Evolutionary conservation across 2,888 invertebrate species (phyloP).

Genomic region (Thymelicus lineola): DNA sequence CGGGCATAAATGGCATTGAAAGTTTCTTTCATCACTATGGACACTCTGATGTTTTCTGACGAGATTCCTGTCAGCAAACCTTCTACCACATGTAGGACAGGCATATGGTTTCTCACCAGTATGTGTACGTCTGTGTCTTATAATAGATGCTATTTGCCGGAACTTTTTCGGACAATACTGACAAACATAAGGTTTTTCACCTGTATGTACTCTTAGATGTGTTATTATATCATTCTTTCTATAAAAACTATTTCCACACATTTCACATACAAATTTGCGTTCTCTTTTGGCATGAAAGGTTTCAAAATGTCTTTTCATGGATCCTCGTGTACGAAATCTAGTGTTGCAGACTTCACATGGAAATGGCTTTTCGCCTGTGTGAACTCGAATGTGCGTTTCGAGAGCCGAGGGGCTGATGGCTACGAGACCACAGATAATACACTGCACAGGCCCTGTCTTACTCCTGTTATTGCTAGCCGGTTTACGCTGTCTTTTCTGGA

Average conservation of each 20-base stretch:
- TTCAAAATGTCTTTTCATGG: slow-evolving; percentile 65
- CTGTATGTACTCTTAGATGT: slow-evolving; percentile 73
- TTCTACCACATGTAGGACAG: slow-evolving; percentile 68
- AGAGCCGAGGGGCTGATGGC: slow-evolving; percentile 65
- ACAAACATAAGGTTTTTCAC: slow-evolving; percentile 71
- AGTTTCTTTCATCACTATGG: slow-evolving; percentile 81
- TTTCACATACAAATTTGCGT: slow-evolving; percentile 72
- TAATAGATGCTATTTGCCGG: slow-evolving; percentile 69
- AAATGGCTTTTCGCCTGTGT: slow-evolving; percentile 76
- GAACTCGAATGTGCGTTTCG: slow-evolving; percentile 70
- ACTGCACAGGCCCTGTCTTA: slow-evolving; percentile 62
- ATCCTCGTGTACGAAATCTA: slow-evolving; percentile 65
- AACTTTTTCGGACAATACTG: slow-evolving; percentile 66
- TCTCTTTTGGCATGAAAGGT: slow-evolving; percentile 63
- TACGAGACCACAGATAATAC: slow-evolving; percentile 66
- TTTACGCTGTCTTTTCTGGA: neutral
- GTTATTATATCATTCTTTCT: slow-evolving; percentile 70
- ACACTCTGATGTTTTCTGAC: slow-evolving; percentile 69
- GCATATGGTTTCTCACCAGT: slow-evolving; percentile 75
- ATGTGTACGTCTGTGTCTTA: slow-evolving; percentile 72
- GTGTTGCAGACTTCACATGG: slow-evolving; percentile 60
- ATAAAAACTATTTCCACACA: slow-evolving; percentile 73
- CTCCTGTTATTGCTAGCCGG: slow-evolving; percentile 45
- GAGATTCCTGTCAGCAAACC: slow-evolving; percentile 65
- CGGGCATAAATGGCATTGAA: slow-evolving; percentile 81